Percentiles rank a stretch among this genome's conserved stretches.
These are phyloP conservation scores for Ataeniobius toweri DNA, from an alignment of 2,797 vertebrate genomes.

Conservation along the genomic window DNA sequence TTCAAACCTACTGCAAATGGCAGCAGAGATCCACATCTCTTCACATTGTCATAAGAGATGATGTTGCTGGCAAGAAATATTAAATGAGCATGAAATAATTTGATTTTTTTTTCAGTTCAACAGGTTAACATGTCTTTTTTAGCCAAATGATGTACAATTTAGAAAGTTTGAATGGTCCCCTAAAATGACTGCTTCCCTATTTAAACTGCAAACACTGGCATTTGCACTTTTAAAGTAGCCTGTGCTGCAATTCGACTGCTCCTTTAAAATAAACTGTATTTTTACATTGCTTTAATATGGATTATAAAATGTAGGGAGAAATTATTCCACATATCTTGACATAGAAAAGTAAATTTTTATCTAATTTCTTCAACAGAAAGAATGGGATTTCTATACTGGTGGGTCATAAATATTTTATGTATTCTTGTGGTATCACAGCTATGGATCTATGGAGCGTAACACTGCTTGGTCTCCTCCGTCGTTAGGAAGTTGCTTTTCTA, in stretches of 20 bases:
- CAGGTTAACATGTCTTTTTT: neutral
- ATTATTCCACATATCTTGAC: neutral
- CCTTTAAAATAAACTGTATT: too few species aligned
- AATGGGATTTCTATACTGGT: neutral
- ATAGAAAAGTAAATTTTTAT: neutral
- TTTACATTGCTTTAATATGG: neutral
- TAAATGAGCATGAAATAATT: neutral
- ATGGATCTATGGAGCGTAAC: slow-evolving; percentile 54
- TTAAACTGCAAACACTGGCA: neutral
- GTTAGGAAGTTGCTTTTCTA: slow-evolving; percentile 73
- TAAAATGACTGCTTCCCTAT: neutral
- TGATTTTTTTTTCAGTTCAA: neutral
- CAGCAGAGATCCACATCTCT: neutral
- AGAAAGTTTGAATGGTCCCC: neutral
- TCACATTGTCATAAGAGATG: neutral
- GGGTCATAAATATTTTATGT: slow-evolving; percentile 21
- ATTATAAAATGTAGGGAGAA: neutral
- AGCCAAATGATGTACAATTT: neutral
- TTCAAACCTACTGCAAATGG: neutral
- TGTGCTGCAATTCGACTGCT: too few species aligned
- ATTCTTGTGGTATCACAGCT: too few species aligned
- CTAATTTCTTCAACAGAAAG: neutral
- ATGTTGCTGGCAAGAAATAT: neutral
- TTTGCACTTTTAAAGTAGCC: neutral
- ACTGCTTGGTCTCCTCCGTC: slow-evolving; percentile 69